Percentiles rank a stretch among this genome's conserved stretches.
Conservation (phyloP, 2,888 invertebrate species). For the Bembecia ichneumoniformis region DNA sequence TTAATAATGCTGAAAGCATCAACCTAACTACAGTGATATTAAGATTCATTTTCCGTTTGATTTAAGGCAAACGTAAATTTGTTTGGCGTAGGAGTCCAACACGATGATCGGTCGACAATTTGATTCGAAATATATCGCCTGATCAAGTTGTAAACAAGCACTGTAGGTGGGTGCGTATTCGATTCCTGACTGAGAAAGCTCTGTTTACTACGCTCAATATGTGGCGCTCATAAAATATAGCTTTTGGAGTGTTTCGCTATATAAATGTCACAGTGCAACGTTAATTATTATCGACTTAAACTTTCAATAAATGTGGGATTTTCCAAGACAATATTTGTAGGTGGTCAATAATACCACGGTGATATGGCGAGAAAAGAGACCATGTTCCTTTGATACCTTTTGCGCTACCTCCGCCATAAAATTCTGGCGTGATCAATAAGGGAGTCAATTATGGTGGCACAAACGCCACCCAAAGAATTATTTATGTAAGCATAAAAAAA, state of each 20-base stretch:
- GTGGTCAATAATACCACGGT: too few relatives aligned
- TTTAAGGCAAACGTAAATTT: conserved; percentile 10
- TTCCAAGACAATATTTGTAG: too few relatives aligned
- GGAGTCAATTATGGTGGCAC: too few relatives aligned
- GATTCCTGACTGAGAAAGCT: conserved; percentile 36
- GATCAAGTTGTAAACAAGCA: conserved; percentile 51
- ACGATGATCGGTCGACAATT: conserved; percentile 63
- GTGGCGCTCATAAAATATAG: conserved; percentile 24
- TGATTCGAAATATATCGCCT: conserved; percentile 59
- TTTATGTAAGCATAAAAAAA: too few relatives aligned
- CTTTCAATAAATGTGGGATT: too few relatives aligned
- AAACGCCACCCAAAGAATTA: too few relatives aligned
- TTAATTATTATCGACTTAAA: too few relatives aligned
- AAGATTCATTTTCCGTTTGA: conserved; percentile 20
- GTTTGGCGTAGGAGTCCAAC: conserved; percentile 50
- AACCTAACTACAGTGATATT: conserved; percentile 9
- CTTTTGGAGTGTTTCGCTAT: background rate
- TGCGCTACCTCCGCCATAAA: too few relatives aligned
- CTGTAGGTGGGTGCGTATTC: conserved; percentile 49
- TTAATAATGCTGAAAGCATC: conserved; percentile 4
- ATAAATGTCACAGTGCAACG: background rate
- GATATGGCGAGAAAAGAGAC: too few relatives aligned
- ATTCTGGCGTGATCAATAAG: too few relatives aligned
- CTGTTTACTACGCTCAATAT: conserved; percentile 35
- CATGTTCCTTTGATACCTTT: too few relatives aligned